Base-by-base conservation (phyloP, 2,797 vertebrate genomes). In the Linurgus olivaceus region DNA sequence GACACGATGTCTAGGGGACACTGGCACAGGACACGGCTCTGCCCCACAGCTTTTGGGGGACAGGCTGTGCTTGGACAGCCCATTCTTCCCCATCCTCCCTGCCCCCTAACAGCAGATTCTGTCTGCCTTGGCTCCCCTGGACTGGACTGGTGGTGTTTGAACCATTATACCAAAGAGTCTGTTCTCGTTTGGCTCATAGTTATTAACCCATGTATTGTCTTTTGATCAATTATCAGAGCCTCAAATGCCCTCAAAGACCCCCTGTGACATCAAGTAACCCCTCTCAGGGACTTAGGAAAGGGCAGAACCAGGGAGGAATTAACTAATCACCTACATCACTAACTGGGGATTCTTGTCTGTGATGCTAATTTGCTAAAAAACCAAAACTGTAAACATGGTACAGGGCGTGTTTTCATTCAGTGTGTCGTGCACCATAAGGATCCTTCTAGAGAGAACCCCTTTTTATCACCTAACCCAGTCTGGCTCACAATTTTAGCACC, bases 381-480 rank as follows among this genome's bases (percentile, higher is more conserved):
- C 13, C 8, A 16, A 16, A 63, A 52, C 35, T 29, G 12, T 25
- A 10, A 42, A 33, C 42, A 5, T 15, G 20, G 20, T 20, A 16
- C 26, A 35, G 59, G 20, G 11, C 1, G 2, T 7, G 2, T 51
- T 50, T 40, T n/a, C 2, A 1, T 8, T n/a, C 57, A 21, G 38
- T 1, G 3, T 19, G 6, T 23, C 0, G 4, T 54, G 52, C 9
- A n/a, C 52, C 52, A 5, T 12, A 8, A 44, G 38, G 38, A 52
- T 77, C 10, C 26, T 63, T 44, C 24, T 2, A 12, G 28, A 42
- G 38, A 25, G 3, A 14, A 7, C 31, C 4, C 9, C 11, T 52
- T 54, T n/a, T 25, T 7, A 15, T 31, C 38, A 35, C 20, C 59
- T 35, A 8, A 29, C 38, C 25, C 31, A 3, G 8, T 10, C 23